Base-by-base conservation (phyloP, 2,797 vertebrate genomes). In the Avahi laniger region DNA sequence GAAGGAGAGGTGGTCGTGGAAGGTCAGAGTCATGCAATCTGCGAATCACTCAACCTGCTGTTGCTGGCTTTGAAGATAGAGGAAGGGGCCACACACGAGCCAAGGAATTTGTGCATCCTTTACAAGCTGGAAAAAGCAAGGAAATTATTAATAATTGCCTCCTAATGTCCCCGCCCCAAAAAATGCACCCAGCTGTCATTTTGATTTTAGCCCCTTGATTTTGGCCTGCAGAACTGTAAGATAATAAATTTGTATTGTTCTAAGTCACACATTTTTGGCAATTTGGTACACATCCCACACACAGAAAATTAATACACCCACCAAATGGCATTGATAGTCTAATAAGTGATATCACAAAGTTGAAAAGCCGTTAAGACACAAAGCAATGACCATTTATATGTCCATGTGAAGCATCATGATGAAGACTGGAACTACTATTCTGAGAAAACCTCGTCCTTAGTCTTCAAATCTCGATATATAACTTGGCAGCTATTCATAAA, bases 401-500 rank as follows among this genome's bases (percentile, higher is more conserved):
- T 81, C 61, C 72, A 41, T 8, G 28, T 87, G 52, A 70, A 33
- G 72, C 12, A 30, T 87, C 35, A 46, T 33, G 33, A 18, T 22
- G 38, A 75, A 54, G 41, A 50, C 35, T 54, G 7, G 48, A 73
- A 84, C 20, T 22, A 73, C 30, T 92, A 73, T 73, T 95, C 63
- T 79, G 24, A 86, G 78, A 87, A 84, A 73, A 81, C 33, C 54
- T 83, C 78, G 30, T 81, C 81, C 52, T 30, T 17, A 22, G 30
- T 50, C 35, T 73, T 95, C 24, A 87, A 35, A 67, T 89, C 12
- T 80, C 46, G 54, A 43, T 78, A 11, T 69, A 48, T 86, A 88
- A 84, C 57, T 89, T 97, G 94, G 65, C 54, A 72, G 15, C 70
- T 95, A 17, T 85, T 95, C 86, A 43, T 95, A 89, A 96, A 95